These are phyloP conservation scores for Takifugu ocellatus DNA, from an alignment of 2,797 vertebrate species.

Conservation along the genomic window DNA sequence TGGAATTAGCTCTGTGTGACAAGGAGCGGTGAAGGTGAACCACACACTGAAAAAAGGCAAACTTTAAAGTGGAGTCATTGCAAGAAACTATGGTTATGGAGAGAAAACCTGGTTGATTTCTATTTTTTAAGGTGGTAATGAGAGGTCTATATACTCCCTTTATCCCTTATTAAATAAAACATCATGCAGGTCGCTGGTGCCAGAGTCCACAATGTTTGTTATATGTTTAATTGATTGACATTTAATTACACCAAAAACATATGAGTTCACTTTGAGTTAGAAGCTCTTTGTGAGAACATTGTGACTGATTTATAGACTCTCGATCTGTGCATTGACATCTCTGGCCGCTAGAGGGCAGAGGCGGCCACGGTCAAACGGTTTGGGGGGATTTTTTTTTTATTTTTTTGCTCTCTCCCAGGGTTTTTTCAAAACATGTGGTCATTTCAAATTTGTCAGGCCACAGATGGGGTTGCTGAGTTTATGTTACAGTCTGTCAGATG, in stretches of 20 bases:
- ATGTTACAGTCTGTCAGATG: conserved; percentile 3
- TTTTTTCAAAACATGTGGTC: conserved; percentile 5
- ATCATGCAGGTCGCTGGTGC: too few relatives aligned
- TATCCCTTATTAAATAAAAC: not conserved
- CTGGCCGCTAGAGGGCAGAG: conserved; percentile 64
- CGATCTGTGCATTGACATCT: conserved; percentile 1
- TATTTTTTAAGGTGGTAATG: too few relatives aligned
- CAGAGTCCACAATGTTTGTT: too few relatives aligned
- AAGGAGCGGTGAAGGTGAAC: too few relatives aligned
- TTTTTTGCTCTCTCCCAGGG: not conserved
- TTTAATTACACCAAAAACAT: not conserved
- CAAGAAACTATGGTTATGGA: too few relatives aligned
- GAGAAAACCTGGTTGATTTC: too few relatives aligned
- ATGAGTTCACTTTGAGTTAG: too few relatives aligned
- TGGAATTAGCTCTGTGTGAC: too few relatives aligned
- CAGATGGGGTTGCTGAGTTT: conserved; percentile 7
- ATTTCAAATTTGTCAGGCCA: conserved; percentile 13
- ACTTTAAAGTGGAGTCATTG: not conserved
- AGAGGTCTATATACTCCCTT: too few relatives aligned
- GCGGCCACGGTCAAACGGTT: conserved; percentile 12
- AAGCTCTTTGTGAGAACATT: too few relatives aligned
- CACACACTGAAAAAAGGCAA: not conserved
- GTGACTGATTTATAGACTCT: not conserved
- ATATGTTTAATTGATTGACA: not conserved
- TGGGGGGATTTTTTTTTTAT: not conserved